These are phyloP conservation scores for Natator depressus DNA, from an alignment of 2,113 vertebrate genomes.

Conservation along the genomic window DNA sequence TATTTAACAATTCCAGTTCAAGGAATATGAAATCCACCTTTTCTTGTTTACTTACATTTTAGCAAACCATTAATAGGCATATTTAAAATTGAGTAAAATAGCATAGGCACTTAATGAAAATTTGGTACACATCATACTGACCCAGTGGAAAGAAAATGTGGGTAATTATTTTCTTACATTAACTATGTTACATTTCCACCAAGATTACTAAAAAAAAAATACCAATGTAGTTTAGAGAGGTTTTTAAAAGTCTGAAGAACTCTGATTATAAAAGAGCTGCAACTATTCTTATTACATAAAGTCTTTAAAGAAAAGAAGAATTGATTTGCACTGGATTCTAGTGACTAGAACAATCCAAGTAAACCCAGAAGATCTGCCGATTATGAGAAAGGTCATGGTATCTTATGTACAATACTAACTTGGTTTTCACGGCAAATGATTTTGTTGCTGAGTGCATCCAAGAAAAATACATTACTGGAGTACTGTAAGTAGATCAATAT, in stretches of 20 bases:
- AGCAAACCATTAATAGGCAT: not conserved
- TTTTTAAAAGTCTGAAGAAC: slow-evolving; percentile 14
- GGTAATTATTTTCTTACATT: slow-evolving; percentile 14
- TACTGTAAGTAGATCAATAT: fast-evolving
- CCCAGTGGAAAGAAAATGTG: not conserved
- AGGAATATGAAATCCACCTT: not conserved
- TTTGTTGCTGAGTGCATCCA: not conserved
- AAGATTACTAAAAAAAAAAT: not conserved
- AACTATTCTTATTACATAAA: not conserved
- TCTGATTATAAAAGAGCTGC: not conserved
- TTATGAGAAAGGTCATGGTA: not conserved
- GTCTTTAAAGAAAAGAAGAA: not conserved
- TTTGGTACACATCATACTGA: not conserved
- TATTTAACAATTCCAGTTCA: not conserved
- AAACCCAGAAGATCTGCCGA: not conserved
- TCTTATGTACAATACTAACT: not conserved
- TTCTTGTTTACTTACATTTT: not conserved
- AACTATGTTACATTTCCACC: not conserved
- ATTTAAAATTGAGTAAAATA: not conserved
- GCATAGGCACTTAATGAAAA: not conserved
- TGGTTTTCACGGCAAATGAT: not conserved
- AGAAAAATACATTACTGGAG: not conserved
- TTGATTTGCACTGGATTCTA: not conserved
- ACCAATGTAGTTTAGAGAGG: not conserved
- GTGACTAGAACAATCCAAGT: not conserved